Evolutionary conservation across 2,797 vertebrate genomes (phyloP).

Genomic region (Lerista edwardsae): DNA sequence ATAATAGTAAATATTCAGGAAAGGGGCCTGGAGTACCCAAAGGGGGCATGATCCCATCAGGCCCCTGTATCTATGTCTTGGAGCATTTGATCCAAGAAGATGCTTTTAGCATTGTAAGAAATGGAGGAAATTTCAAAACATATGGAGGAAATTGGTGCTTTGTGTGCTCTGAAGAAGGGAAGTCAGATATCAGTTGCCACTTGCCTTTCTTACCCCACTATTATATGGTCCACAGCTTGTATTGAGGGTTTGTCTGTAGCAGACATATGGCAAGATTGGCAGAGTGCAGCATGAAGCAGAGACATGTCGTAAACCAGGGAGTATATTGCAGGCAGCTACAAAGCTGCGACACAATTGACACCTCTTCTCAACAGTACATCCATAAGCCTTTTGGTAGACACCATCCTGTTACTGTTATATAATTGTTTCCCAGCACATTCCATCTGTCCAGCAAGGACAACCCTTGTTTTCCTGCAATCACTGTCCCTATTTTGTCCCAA

Average conservation of each 20-base stretch:
- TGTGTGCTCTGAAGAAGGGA: not conserved
- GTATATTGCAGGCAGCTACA: not conserved
- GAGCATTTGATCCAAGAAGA: not conserved
- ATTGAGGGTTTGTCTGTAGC: not conserved
- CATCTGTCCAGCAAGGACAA: not conserved
- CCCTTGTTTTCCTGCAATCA: not conserved
- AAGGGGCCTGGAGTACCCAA: not conserved
- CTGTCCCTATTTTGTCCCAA: not conserved
- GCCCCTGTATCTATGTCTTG: no score
- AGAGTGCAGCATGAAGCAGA: not conserved
- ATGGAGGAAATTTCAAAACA: not conserved
- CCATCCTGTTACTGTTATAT: not conserved
- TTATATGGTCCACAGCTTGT: not conserved
- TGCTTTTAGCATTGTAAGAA: not conserved
- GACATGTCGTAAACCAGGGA: not conserved
- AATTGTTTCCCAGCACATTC: not conserved
- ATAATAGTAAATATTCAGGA: not conserved
- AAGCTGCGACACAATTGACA: constrained; percentile 5
- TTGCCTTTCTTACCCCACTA: not conserved
- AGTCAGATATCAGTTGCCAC: not conserved
- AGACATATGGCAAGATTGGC: constrained; percentile 14
- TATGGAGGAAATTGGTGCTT: not conserved
- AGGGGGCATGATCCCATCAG: not conserved
- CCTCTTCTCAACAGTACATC: not conserved
- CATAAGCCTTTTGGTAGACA: not conserved